Evolutionary conservation across 1,140 invertebrate genomes (phyloP).

Genomic region (Drosophila eugracilis): DNA sequence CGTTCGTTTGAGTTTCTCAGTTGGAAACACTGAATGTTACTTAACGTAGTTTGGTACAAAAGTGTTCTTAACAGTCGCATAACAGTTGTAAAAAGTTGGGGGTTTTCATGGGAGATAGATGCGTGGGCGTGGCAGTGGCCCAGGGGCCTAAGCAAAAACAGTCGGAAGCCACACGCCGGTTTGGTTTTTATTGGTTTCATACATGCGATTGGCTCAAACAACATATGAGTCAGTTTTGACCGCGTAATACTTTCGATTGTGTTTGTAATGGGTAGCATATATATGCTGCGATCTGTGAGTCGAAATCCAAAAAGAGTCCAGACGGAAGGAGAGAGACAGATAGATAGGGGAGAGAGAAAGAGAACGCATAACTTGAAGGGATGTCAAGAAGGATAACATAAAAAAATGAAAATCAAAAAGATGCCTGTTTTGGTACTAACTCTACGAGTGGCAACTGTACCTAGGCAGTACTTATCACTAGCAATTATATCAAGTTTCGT

Average conservation of each 20-base stretch:
- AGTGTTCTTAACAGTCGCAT: constrained; percentile 55
- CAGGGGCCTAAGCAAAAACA: constrained; percentile 68
- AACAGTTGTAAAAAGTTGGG: constrained; percentile 64
- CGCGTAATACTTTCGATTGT: constrained; percentile 84
- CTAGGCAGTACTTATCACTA: constrained; percentile 17
- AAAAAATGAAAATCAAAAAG: constrained; percentile 10
- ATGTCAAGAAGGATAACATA: constrained; percentile 12
- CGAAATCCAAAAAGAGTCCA: constrained; percentile 50
- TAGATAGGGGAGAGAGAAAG: constrained; percentile 50
- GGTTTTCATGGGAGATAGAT: constrained; percentile 16
- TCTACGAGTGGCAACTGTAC: constrained; percentile 48
- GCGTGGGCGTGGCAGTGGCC: constrained; percentile 43
- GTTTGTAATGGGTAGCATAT: constrained; percentile 83
- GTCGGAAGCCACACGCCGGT: constrained; percentile 35
- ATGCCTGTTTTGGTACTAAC: constrained; percentile 13
- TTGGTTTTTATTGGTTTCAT: constrained; percentile 3
- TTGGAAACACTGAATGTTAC: constrained; percentile 59
- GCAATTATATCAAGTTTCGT: constrained; percentile 11
- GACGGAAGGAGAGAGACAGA: constrained; percentile 43
- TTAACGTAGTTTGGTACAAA: constrained; percentile 58
- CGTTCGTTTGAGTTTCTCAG: constrained; percentile 51
- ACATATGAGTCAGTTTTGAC: constrained; percentile 82
- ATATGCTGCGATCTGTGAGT: constrained; percentile 83
- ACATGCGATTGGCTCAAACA: constrained; percentile 69
- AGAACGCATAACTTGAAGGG: constrained; percentile 57